phyloP scores from a whole-genome alignment of 2,888 invertebrate species.

The Drosophila atroscutellata region DNA sequence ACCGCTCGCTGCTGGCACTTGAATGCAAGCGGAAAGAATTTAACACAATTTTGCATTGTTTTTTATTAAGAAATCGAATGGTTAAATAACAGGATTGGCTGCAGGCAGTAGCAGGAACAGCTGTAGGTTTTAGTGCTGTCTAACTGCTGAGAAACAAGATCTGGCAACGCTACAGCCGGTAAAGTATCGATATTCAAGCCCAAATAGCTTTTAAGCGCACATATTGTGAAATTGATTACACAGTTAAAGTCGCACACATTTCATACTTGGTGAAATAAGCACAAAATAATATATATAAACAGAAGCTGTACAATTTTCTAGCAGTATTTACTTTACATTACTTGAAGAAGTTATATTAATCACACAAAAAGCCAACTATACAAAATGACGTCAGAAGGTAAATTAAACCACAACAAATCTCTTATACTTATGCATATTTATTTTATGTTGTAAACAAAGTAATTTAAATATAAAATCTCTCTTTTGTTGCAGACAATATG shows the following conservation, averaged over 20 bases:
- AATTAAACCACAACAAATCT: background rate
- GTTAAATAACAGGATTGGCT: slow-evolving; percentile 67
- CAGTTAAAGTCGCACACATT: slow-evolving; percentile 4
- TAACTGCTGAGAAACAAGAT: background rate
- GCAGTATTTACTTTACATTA: background rate
- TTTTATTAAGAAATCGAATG: slow-evolving; percentile 19
- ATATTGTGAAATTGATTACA: slow-evolving; percentile 34
- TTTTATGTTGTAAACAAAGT: background rate
- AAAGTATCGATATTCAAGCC: slow-evolving; percentile 17
- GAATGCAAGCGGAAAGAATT: slow-evolving; percentile 60
- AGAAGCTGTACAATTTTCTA: background rate
- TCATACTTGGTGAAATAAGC: slow-evolving; percentile 25
- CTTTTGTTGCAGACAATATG: slow-evolving; percentile 12
- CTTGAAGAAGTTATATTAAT: background rate
- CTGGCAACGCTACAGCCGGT: slow-evolving; percentile 12
- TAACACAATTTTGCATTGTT: slow-evolving; percentile 69
- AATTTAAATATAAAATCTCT: background rate
- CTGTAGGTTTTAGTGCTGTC: slow-evolving; percentile 34
- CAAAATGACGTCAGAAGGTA: slow-evolving; percentile 36
- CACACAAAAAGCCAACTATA: background rate
- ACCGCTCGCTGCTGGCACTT: slow-evolving; percentile 81
- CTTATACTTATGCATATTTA: background rate
- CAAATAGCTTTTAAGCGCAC: slow-evolving; percentile 11
- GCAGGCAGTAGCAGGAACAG: slow-evolving; percentile 30
- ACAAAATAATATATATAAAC: slow-evolving; percentile 28